phyloP scores from a whole-genome alignment of 2,113 vertebrate species.

The Poecilia latipinna region DNA sequence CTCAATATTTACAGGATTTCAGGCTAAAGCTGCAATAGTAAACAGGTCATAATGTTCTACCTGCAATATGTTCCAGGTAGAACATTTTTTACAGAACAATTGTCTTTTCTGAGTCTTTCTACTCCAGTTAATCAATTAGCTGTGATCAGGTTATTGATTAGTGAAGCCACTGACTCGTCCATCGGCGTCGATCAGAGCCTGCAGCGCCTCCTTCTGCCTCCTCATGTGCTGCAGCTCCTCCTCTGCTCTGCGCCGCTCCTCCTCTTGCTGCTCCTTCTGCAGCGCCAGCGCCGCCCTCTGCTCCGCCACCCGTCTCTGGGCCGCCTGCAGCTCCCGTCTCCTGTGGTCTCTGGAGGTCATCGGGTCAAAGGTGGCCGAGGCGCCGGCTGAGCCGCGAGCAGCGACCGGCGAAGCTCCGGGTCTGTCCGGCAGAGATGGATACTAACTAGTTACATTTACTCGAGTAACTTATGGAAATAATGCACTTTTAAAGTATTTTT shows the following conservation, averaged over 20 bases:
- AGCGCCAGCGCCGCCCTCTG: slow-evolving; percentile 71
- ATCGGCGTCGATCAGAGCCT: slow-evolving; percentile 69
- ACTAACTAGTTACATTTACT: no score
- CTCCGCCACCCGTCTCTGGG: slow-evolving; percentile 63
- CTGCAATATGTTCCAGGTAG: no score
- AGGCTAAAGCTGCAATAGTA: no score
- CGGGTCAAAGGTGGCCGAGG: slow-evolving; percentile 4
- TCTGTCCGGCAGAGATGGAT: slow-evolving; percentile 9
- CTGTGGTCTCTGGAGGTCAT: slow-evolving; percentile 26
- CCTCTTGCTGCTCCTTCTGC: slow-evolving; percentile 69
- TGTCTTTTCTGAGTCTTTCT: no score
- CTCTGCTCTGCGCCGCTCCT: slow-evolving; percentile 12
- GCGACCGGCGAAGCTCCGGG: not conserved
- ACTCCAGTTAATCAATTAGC: no score
- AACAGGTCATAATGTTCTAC: no score
- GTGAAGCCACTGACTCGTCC: slow-evolving; percentile 72
- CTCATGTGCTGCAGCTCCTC: slow-evolving; percentile 52
- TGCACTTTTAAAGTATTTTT: no score
- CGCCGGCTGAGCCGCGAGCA: not conserved
- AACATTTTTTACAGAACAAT: no score
- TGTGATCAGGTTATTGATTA: no score
- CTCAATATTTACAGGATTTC: no score
- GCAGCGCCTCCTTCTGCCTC: slow-evolving; percentile 53
- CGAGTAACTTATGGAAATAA: no score
- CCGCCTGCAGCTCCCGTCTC: slow-evolving; percentile 71